Conservation (phyloP, 2,797 vertebrate genomes). For the Muraenolepis orangiensis region DNA sequence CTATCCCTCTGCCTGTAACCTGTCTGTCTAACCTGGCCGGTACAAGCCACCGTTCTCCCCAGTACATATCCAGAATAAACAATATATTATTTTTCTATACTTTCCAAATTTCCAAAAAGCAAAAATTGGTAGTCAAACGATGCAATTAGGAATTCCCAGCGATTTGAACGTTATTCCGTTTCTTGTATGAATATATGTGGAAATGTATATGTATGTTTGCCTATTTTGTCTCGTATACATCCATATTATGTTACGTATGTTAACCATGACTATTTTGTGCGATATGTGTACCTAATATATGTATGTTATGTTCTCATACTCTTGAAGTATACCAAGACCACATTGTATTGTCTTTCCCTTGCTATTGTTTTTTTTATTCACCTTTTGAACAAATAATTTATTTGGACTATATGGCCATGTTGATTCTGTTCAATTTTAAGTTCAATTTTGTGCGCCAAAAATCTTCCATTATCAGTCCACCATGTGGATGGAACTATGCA, state of each 20-base stretch:
- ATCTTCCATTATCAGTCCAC: not conserved
- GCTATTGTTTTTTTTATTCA: not conserved
- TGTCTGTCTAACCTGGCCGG: not conserved
- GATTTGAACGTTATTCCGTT: constrained; percentile 24
- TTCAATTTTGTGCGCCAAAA: not conserved
- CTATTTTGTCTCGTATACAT: not conserved
- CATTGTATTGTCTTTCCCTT: not conserved
- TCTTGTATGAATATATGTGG: constrained; percentile 28
- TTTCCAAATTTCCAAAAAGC: not conserved
- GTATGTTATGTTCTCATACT: not conserved
- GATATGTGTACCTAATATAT: constrained; percentile 25
- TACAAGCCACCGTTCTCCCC: constrained; percentile 4
- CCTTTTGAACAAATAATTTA: not conserved
- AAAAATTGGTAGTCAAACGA: not conserved
- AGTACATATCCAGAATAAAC: not conserved
- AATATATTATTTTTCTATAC: not conserved
- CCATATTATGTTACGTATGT: constrained; percentile 17
- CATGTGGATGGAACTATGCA: not conserved
- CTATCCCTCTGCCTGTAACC: constrained; percentile 14
- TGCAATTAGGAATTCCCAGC: not conserved
- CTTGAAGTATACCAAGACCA: not conserved
- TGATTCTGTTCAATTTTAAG: not conserved
- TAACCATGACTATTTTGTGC: constrained; percentile 19
- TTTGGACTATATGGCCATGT: not conserved
- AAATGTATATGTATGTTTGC: constrained; percentile 18